Evolutionary conservation across 2,797 vertebrate species (phyloP), one percentile per base, ranked within the genome.

Genomic region (Enteromius anoplus): DNA sequence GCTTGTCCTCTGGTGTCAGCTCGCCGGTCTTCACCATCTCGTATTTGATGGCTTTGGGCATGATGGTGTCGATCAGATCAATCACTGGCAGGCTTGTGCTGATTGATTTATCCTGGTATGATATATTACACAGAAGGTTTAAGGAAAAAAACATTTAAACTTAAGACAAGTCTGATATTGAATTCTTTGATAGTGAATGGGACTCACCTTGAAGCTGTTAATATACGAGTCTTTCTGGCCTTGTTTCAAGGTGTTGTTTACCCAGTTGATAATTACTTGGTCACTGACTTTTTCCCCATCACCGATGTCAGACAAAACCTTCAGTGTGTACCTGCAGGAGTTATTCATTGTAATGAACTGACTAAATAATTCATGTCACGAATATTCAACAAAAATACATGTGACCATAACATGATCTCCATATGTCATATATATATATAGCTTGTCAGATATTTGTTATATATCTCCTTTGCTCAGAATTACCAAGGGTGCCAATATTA

Each of bases 61-160:
- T 94, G 75, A 99, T 97, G 85, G 92, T 96, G 87, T 98, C 96
- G 78, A 99, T 98, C 92, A 99, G 94, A 90, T 99, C 96, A 76
- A 99, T 94, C 83, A 99, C 96, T 66, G 98, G 97, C 87, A 99
- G 93, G 88, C 98, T 98, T 85, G 95, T 98, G 90, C 97, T 97
- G 92, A 99, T 98, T 83, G 94, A 93, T 88, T 92, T 95, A 91
- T 99, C 98, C 98, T 99, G 88, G 49, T 65, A 76, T 45, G 1
- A 75, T 82, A 40, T 11, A 80, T 83, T 69, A 45, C 17, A 45
- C n/a, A 19, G 12, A 53, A 14, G 60, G 60, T 29, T 62, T 6
- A 62, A 62, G 26, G 11, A 60, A 9, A 26, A 14, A 49, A 51
- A 19, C 8, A 72, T 29, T 72, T 32, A 21, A 21, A 32, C 9